Evolutionary conservation across 2,797 vertebrate genomes (phyloP).

Genomic region (Clarias platycephalus): DNA sequence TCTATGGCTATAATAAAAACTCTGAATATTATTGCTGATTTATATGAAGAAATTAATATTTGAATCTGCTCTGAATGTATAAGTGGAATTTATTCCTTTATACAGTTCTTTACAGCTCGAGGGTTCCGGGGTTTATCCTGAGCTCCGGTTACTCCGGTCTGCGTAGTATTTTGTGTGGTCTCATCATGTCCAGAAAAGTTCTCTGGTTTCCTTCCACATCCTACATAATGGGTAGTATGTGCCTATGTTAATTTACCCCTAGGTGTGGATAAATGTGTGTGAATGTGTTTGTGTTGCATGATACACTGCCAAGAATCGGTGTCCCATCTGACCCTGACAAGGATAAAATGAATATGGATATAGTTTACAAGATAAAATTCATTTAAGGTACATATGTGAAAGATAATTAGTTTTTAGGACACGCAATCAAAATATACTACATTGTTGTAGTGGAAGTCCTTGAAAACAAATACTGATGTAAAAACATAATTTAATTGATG

Average conservation of each 20-base stretch:
- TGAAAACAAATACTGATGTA: background rate
- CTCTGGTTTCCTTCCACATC: background rate
- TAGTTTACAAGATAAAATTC: too few relatives aligned
- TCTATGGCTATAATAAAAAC: background rate
- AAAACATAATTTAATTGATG: background rate
- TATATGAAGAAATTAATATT: background rate
- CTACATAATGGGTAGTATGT: background rate
- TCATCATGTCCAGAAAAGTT: background rate
- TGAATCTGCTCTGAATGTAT: background rate
- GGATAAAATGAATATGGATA: background rate
- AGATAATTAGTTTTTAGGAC: too few relatives aligned
- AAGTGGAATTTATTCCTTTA: background rate
- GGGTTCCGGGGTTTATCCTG: background rate
- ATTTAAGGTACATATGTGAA: too few relatives aligned
- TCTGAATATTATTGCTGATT: background rate
- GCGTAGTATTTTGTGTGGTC: background rate
- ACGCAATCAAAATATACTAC: too few relatives aligned
- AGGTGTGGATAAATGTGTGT: background rate
- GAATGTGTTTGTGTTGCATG: background rate
- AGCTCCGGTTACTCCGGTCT: background rate
- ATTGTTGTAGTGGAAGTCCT: background rate
- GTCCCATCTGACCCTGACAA: background rate
- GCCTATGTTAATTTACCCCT: background rate
- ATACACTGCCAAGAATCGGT: too few relatives aligned
- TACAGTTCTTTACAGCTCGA: background rate